Evolutionary conservation across 2,113 vertebrate species (phyloP).

Genomic region (Pavo muticus): DNA sequence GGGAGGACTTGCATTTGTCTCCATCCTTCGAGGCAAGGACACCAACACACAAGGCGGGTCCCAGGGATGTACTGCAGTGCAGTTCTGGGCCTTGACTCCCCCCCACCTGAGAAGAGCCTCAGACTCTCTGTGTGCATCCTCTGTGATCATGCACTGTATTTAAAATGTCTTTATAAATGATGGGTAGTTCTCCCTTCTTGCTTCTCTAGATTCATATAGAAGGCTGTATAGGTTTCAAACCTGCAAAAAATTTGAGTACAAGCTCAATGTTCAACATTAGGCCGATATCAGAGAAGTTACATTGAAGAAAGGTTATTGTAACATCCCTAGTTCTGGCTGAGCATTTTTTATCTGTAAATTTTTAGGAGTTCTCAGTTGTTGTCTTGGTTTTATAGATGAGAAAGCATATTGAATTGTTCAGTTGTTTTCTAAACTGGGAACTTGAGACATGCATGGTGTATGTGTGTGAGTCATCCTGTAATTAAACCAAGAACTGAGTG

Average conservation of each 20-base stretch:
- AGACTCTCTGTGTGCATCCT: background rate
- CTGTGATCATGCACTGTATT: background rate
- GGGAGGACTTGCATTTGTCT: background rate
- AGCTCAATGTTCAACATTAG: background rate
- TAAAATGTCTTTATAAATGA: background rate
- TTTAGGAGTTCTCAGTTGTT: background rate
- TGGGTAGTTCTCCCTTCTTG: background rate
- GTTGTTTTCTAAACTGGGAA: background rate
- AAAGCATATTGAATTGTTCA: background rate
- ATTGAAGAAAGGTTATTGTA: background rate
- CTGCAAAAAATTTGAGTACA: background rate
- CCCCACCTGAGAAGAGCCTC: background rate
- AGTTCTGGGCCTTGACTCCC: background rate
- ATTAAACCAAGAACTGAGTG: background rate
- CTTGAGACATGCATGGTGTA: background rate
- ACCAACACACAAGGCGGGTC: background rate
- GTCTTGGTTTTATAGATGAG: background rate
- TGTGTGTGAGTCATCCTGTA: background rate
- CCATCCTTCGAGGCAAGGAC: background rate
- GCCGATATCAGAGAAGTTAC: background rate
- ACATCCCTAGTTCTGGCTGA: background rate
- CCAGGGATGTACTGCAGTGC: background rate
- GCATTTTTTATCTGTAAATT: accelerated
- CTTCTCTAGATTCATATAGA: background rate
- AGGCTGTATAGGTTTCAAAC: background rate